Evolutionary conservation across 2,113 vertebrate genomes (phyloP).

Genomic region (Meriones unguiculatus): DNA sequence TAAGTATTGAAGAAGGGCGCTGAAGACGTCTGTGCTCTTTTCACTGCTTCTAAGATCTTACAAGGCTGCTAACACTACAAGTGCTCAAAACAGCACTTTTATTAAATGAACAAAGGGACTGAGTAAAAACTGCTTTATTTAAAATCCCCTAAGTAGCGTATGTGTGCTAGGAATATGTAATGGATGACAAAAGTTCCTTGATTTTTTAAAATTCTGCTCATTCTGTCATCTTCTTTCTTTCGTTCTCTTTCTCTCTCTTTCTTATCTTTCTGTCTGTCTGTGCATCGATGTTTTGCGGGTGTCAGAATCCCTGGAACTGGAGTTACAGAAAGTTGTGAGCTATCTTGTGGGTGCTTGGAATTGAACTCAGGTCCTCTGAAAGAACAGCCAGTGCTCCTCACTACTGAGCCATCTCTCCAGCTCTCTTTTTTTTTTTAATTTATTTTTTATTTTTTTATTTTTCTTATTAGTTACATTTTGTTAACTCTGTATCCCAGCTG

Average conservation of each 20-base stretch:
- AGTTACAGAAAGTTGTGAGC: not conserved
- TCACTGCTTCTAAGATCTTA: not conserved
- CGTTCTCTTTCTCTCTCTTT: no score
- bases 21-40: not conserved
- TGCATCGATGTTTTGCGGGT: not conserved
- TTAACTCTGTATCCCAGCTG: no score
- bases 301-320: not conserved
- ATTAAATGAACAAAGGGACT: not conserved
- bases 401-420: not conserved
- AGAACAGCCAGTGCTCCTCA: not conserved
- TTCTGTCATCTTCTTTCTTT: not conserved
- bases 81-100: not conserved
- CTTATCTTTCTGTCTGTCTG: not conserved
- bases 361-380: not conserved
- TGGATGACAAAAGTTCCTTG: conserved; percentile 81
- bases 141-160: not conserved
- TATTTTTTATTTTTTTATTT: no score
- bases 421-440: not conserved
- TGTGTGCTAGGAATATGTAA: conserved; percentile 47
- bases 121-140: not conserved
- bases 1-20: conserved; percentile 79
- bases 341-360: not conserved
- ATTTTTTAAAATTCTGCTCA: conserved; percentile 47
- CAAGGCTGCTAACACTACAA: not conserved
- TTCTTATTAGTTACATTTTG: no score